Evolutionary conservation across 1,140 invertebrate genomes (phyloP), one percentile per base, ranked within the genome.

Genomic region (Brachionus rubens): DNA sequence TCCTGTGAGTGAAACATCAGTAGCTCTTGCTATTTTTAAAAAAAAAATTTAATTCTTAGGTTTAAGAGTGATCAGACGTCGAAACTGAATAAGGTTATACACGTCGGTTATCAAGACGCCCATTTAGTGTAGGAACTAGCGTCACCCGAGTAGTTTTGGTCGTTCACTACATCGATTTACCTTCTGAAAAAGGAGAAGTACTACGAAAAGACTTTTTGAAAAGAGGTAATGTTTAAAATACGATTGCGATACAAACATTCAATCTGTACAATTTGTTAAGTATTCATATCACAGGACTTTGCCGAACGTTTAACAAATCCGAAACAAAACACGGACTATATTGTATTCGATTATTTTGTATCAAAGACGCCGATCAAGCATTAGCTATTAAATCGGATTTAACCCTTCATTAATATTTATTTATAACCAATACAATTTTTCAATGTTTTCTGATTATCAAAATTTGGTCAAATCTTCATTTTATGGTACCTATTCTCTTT

Each of bases 201-300:
- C 26, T 72, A 72, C 3, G 43, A 72, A 16, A 26, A 48, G 12
- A 28, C 9, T 1, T 12, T 72, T 24, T n/a, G n/a, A n/a, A n/a
- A n/a, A n/a, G 21, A 24, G 6, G 40, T 48, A 26, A 33, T 72
- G 19, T 14, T 72, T 6, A 72, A 72, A 48, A 72, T 48, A 7
- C 21, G 21, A 6, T 48, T 48, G n/a, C 12, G 46, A 50, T 12
- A 72, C 68, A 12, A 48, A 54, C 12, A 72, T 72, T 72, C 68
- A 72, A 40, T n/a, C n/a, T 72, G 6, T 72, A 72, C 43, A 72
- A 72, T 36, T 72, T 43, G 19, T 72, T 43, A n/a, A n/a, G n/a
- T 72, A 72, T 40, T 33, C 46, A 48, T 72, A 50, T 36, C 16
- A 26, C 28, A 48, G 36, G 12, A n/a, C n/a, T 33, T 72, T n/a